Percentiles rank a stretch among this genome's conserved stretches.
phyloP scores from a whole-genome alignment of 2,113 vertebrate genomes.

The Dipodomys stephensi region DNA sequence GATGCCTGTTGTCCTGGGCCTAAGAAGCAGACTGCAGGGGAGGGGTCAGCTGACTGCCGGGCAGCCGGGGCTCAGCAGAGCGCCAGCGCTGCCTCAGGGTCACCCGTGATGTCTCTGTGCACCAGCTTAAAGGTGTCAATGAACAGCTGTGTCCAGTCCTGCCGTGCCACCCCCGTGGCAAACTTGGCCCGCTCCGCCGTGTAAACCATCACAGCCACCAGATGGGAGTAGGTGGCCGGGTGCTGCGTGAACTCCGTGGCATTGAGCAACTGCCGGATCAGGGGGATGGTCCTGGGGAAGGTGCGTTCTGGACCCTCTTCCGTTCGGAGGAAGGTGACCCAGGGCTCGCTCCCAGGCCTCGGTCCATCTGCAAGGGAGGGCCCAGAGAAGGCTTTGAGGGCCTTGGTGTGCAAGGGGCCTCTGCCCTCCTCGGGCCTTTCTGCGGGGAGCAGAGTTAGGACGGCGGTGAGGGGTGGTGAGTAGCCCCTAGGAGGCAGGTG shows the following conservation, averaged over 20 bases:
- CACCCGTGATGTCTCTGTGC: slow-evolving; percentile 95
- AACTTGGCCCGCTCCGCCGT: slow-evolving; percentile 98
- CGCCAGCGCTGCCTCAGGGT: slow-evolving; percentile 90
- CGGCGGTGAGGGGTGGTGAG: background rate
- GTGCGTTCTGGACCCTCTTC: slow-evolving; percentile 92
- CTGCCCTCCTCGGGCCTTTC: background rate
- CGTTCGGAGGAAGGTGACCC: slow-evolving; percentile 91
- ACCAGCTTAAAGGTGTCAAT: slow-evolving; percentile 98
- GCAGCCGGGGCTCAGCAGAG: slow-evolving; percentile 88
- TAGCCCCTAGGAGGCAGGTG: background rate
- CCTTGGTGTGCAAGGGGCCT: background rate
- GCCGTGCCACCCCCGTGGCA: slow-evolving; percentile 92
- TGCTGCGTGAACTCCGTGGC: slow-evolving; percentile 91
- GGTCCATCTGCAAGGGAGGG: slow-evolving; percentile 97
- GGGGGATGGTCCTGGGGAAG: slow-evolving; percentile 93
- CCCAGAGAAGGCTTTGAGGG: slow-evolving; percentile 94
- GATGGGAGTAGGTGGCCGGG: slow-evolving; percentile 90
- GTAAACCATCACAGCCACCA: slow-evolving; percentile 98
- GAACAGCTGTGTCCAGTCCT: slow-evolving; percentile 97
- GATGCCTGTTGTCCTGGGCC: background rate
- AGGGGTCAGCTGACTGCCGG: too few relatives aligned
- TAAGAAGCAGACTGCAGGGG: background rate
- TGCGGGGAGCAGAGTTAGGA: slow-evolving; percentile 47
- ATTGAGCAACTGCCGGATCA: slow-evolving; percentile 93
- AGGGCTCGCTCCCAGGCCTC: slow-evolving; percentile 87